phyloP scores from a whole-genome alignment of 2,797 vertebrate genomes.

The Zenarchopterus dispar region DNA sequence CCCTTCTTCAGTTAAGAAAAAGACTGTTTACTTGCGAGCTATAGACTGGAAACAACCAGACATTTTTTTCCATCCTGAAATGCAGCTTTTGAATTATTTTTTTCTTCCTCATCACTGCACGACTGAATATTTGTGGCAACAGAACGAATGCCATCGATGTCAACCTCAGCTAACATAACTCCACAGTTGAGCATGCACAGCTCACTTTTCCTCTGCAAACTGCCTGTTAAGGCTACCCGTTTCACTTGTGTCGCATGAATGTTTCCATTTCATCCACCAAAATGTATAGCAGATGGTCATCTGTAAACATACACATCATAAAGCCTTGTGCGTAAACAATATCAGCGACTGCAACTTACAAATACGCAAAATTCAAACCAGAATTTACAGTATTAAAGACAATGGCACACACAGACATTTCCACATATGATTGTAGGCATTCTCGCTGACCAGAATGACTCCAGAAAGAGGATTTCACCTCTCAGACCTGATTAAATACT shows the following conservation, averaged over 20 bases:
- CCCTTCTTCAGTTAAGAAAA: not conserved
- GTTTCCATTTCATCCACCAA: conserved; percentile 48
- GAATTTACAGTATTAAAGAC: conserved; percentile 50
- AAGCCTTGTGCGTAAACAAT: conserved; percentile 57
- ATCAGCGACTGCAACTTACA: conserved; percentile 50
- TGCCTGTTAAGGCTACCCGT: conserved; percentile 34
- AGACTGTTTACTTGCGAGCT: conserved; percentile 14
- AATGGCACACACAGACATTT: conserved; percentile 45
- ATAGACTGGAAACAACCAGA: conserved; percentile 1
- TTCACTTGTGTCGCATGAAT: conserved; percentile 51
- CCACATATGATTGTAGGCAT: conserved; percentile 57
- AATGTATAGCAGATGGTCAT: conserved; percentile 69
- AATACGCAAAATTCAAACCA: conserved; percentile 33
- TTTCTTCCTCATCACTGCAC: not conserved
- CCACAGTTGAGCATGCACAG: conserved; percentile 58
- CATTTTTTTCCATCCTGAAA: conserved; percentile 17
- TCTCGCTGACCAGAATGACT: conserved; percentile 49
- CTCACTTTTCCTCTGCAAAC: conserved; percentile 43
- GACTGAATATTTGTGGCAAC: conserved; percentile 25
- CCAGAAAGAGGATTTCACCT: conserved; percentile 62
- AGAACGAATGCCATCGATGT: conserved; percentile 48
- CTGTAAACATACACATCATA: conserved; percentile 61
- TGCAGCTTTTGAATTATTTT: conserved; percentile 25
- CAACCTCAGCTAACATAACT: conserved; percentile 53
- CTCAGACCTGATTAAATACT: conserved; percentile 64